Evolutionary conservation across 2,888 invertebrate genomes (phyloP), one percentile per base, ranked within the genome.

Genomic region (Cepaea hortensis): DNA sequence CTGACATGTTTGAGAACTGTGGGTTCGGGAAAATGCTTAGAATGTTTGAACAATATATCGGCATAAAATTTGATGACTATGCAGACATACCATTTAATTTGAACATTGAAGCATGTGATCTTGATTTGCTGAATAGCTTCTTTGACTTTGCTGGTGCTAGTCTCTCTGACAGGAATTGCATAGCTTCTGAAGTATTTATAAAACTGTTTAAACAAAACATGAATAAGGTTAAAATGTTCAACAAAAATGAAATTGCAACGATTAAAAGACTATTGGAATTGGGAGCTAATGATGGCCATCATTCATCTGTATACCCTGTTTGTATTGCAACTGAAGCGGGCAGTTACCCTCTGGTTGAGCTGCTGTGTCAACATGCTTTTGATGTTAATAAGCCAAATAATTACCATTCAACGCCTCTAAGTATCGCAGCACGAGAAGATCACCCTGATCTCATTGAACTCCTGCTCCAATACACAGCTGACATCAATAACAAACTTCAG

Each of bases 381-480:
- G 13, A 73, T 7, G 13, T 23, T 23, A 5, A 73, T 23, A 11
- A 35, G 6, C 3, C 13, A 35, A 6, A n/a, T n/a, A n/a, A 35
- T 11, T 1, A 35, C 35, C 4, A n/a, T 13, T 23, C 35, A 73
- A 35, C 18, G n/a, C 7, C 73, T 73, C 13, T 73, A 73, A 73
- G 23, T 6, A 35, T 35, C 13, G 73, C 73, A 7, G 35, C 73
- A n/a, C 11, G 23, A 35, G 11, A n/a, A 23, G 73, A 35, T 73
- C 73, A 4, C 73, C 23, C n/a, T n/a, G 73, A 73, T 35, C 73
- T 73, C 35, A 73, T 73, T 73, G 73, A 73, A 73, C 73, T 73
- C 7, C 23, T 73, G 7, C 35, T 73, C 1, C 18, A 23, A 13
- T 23, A 73, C 23, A 6, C 0, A n/a, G 73, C 73, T 23, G 35